Evolutionary conservation across 2,888 invertebrate species (phyloP).

Genomic region (Atrina japonica): DNA sequence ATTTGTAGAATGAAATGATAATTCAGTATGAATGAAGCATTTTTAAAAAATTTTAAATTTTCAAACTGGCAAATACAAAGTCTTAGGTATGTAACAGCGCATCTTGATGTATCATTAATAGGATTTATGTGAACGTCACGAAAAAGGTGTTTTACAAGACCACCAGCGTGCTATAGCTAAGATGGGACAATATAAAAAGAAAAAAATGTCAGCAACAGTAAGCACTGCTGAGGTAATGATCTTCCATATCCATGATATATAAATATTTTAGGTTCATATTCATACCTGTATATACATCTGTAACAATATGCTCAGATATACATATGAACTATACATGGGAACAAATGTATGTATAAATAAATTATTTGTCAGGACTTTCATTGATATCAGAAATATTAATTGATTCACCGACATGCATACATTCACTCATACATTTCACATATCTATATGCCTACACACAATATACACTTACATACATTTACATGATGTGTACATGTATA

Average conservation of each 20-base stretch:
- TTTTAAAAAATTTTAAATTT: too few relatives aligned
- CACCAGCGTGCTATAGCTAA: constrained; percentile 79
- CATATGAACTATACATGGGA: not conserved
- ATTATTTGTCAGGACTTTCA: too few relatives aligned
- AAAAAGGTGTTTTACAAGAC: constrained; percentile 78
- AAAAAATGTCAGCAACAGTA: constrained; percentile 78
- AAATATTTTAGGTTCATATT: not conserved
- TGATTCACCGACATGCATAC: too few relatives aligned
- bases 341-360: not conserved
- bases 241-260: not conserved
- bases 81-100: too few relatives aligned
- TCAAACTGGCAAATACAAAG: too few relatives aligned
- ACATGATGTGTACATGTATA: too few relatives aligned
- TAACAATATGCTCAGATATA: not conserved
- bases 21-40: too few relatives aligned
- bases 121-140: constrained; percentile 81
- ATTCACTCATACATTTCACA: too few relatives aligned
- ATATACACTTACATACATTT: too few relatives aligned
- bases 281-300: not conserved
- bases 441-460: too few relatives aligned
- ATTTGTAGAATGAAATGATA: too few relatives aligned
- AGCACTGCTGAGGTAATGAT: constrained; percentile 67
- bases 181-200: constrained; percentile 80
- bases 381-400: too few relatives aligned
- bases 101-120: constrained; percentile 44